phyloP scores from a whole-genome alignment of 2,888 invertebrate genomes.

The Apamea epomidion region DNA sequence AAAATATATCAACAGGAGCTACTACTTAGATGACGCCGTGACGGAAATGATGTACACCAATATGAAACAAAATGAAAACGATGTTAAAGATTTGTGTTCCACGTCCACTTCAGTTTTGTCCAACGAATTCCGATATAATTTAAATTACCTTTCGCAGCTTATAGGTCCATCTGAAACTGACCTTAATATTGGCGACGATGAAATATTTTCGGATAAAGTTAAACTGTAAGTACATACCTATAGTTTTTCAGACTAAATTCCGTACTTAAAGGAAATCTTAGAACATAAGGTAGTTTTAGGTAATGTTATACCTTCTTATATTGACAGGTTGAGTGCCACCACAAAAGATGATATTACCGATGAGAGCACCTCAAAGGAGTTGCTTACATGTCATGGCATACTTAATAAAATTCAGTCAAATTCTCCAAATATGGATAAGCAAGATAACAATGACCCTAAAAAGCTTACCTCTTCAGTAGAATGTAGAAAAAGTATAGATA shows the following conservation, averaged over 20 bases:
- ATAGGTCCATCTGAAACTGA: slow-evolving; percentile 67
- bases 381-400: slow-evolving; percentile 49
- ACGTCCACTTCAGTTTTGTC: slow-evolving; percentile 74
- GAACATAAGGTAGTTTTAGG: not conserved
- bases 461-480: slow-evolving; percentile 72
- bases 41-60: slow-evolving; percentile 81
- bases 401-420: slow-evolving; percentile 66
- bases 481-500: slow-evolving; percentile 84
- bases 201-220: slow-evolving; percentile 42
- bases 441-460: slow-evolving; percentile 63
- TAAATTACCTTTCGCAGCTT: slow-evolving; percentile 70
- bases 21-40: slow-evolving; percentile 81
- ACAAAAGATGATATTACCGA: slow-evolving; percentile 25
- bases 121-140: slow-evolving; percentile 72
- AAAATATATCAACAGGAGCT: slow-evolving; percentile 79
- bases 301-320: not conserved
- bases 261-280: not conserved
- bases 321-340: slow-evolving; percentile 30
- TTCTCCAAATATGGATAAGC: slow-evolving; percentile 54
- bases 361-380: slow-evolving; percentile 17
- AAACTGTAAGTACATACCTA: slow-evolving; percentile 47
- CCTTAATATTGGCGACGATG: slow-evolving; percentile 49
- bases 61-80: slow-evolving; percentile 70
- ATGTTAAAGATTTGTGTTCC: slow-evolving; percentile 65
- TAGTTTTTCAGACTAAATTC: not conserved